Conservation (phyloP, 2,113 vertebrate species). For the Callorhinus ursinus region DNA sequence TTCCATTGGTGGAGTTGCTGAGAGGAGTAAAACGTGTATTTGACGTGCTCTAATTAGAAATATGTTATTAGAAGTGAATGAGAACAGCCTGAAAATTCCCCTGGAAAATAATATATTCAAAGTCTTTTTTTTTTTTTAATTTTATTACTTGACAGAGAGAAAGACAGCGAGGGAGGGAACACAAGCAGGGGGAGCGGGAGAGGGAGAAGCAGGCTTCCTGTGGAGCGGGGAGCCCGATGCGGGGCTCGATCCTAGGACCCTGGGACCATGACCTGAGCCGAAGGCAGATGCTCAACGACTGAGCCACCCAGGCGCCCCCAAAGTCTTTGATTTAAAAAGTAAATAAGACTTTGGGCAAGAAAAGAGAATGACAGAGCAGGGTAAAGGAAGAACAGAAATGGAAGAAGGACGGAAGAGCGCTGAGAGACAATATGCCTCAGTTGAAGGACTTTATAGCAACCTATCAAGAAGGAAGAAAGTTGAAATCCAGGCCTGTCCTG, state of each 20-base stretch:
- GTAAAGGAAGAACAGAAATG: background rate
- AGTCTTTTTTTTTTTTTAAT: background rate
- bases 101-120: background rate
- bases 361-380: background rate
- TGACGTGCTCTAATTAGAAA: background rate
- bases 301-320: background rate
- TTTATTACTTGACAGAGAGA: too few relatives aligned
- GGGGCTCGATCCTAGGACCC: too few relatives aligned
- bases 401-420: background rate
- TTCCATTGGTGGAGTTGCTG: background rate
- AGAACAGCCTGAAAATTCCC: background rate
- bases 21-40: background rate
- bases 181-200: too few relatives aligned
- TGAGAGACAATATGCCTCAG: background rate
- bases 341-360: background rate
- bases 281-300: too few relatives aligned
- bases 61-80: background rate
- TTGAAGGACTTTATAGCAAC: background rate
- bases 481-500: background rate
- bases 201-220: too few relatives aligned
- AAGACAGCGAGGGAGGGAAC: too few relatives aligned
- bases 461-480: background rate
- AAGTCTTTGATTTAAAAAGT: background rate
- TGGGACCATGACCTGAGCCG: too few relatives aligned
- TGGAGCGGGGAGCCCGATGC: too few relatives aligned